These are phyloP conservation scores for Ptiloglossa arizonensis DNA, from an alignment of 1,140 invertebrate genomes.

Conservation along the genomic window DNA sequence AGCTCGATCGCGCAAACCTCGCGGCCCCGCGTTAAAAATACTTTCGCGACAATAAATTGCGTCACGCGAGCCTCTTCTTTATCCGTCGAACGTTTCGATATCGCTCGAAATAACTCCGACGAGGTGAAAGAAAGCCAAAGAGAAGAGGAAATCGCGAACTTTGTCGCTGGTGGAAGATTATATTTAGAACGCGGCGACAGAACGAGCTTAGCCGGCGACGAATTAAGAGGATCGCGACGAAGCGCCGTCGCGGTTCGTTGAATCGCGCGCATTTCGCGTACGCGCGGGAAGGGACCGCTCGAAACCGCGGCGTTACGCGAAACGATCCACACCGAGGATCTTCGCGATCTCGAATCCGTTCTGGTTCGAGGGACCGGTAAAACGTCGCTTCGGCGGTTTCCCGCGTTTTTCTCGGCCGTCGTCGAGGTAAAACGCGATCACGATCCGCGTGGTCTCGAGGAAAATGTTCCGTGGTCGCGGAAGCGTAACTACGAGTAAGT, in stretches of 20 bases:
- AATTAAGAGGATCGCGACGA: slow-evolving; percentile 60
- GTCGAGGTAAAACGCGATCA: too few species aligned
- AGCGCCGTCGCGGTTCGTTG: slow-evolving; percentile 54
- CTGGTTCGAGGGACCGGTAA: slow-evolving; percentile 11
- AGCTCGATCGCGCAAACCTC: slow-evolving; percentile 31
- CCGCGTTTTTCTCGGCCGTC: not conserved
- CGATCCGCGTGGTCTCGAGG: too few species aligned
- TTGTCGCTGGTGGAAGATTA: slow-evolving; percentile 34
- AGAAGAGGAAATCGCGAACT: too few species aligned
- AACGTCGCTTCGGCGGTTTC: not conserved
- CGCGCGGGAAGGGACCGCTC: slow-evolving; percentile 14
- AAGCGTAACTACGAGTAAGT: too few species aligned
- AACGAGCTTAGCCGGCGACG: slow-evolving; percentile 46
- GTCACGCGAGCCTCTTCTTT: not conserved
- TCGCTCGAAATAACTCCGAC: not conserved
- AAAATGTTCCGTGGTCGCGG: too few species aligned
- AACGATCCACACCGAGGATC: not conserved
- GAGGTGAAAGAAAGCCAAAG: not conserved
- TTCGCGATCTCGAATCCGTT: slow-evolving; percentile 28
- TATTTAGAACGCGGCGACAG: slow-evolving; percentile 44
- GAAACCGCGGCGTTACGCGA: slow-evolving; percentile 24
- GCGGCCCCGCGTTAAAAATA: slow-evolving; percentile 13
- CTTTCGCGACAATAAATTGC: slow-evolving; percentile 9
- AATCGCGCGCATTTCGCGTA: slow-evolving; percentile 58
- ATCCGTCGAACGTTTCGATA: not conserved